These are phyloP conservation scores for Octopus sinensis DNA, from an alignment of 1,140 invertebrate species.

Conservation along the genomic window DNA sequence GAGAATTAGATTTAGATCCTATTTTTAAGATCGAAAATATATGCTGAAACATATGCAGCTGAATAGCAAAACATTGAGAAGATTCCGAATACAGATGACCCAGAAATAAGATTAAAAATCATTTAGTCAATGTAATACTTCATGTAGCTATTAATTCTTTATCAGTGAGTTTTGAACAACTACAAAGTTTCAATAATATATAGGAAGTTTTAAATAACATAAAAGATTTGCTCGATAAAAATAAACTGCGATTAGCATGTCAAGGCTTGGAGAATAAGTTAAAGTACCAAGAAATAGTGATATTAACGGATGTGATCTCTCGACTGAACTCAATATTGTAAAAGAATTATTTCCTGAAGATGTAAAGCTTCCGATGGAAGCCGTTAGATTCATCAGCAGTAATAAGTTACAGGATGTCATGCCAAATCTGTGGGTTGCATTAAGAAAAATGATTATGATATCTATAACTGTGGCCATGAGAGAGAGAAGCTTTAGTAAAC, in stretches of 20 bases:
- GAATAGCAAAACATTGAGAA: not conserved
- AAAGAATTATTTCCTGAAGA: slow-evolving; percentile 8
- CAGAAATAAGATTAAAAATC: not conserved
- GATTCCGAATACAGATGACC: not conserved
- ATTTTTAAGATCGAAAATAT: slow-evolving; percentile 2
- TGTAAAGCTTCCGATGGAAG: slow-evolving; percentile 7
- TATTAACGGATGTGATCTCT: slow-evolving; percentile 7
- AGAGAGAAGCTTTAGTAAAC: slow-evolving; percentile 7
- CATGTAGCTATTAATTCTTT: slow-evolving; percentile 1
- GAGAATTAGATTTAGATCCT: not conserved
- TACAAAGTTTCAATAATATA: not conserved
- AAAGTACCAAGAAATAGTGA: slow-evolving; percentile 8
- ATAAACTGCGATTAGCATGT: slow-evolving; percentile 5
- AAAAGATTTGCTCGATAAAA: slow-evolving; percentile 6
- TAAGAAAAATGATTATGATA: slow-evolving; percentile 3
- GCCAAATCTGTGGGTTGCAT: slow-evolving; percentile 7
- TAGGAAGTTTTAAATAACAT: not conserved
- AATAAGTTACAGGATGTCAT: slow-evolving; percentile 5
- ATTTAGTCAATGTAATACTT: slow-evolving; percentile 1
- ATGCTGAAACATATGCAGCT: not conserved
- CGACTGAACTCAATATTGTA: not conserved
- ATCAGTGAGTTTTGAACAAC: not conserved
- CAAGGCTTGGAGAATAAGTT: slow-evolving; percentile 4
- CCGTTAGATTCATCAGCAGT: slow-evolving; percentile 7
- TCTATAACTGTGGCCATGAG: not conserved